Conservation (phyloP, 2,888 invertebrate species). For the Orthosia gothica region DNA sequence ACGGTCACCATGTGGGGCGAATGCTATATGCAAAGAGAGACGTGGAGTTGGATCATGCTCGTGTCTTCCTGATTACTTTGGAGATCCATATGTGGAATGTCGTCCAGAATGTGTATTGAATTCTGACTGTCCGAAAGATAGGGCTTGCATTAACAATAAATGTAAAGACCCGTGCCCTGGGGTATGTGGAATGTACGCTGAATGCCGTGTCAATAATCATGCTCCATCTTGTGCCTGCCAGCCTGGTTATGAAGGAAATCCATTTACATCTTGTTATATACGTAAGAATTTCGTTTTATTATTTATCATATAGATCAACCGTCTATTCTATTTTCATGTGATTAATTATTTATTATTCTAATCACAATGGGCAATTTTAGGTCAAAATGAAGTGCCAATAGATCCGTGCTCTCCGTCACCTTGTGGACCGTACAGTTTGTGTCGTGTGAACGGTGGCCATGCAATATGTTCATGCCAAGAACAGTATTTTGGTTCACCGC, state of each 20-base stretch:
- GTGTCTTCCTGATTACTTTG: slow-evolving; percentile 96
- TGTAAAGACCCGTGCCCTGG: slow-evolving; percentile 96
- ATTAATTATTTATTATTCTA: slow-evolving; percentile 20
- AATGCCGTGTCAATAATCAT: slow-evolving; percentile 96
- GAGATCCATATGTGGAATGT: slow-evolving; percentile 96
- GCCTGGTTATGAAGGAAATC: slow-evolving; percentile 95
- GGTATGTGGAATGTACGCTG: slow-evolving; percentile 96
- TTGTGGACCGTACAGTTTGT: slow-evolving; percentile 96
- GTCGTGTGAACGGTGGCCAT: slow-evolving; percentile 93
- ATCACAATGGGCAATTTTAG: slow-evolving; percentile 76
- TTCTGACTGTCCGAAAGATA: slow-evolving; percentile 95
- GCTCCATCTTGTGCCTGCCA: slow-evolving; percentile 95
- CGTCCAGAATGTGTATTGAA: slow-evolving; percentile 97
- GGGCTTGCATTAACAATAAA: slow-evolving; percentile 96
- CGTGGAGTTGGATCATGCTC: slow-evolving; percentile 96
- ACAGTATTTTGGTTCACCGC: slow-evolving; percentile 95
- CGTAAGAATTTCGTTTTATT: slow-evolving; percentile 74
- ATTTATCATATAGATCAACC: not conserved
- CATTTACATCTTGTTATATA: slow-evolving; percentile 94
- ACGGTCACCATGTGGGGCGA: slow-evolving; percentile 96
- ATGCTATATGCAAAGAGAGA: slow-evolving; percentile 96
- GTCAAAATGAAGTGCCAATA: slow-evolving; percentile 80
- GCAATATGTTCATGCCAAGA: slow-evolving; percentile 96
- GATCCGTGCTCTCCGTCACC: slow-evolving; percentile 93
- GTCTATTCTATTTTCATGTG: not conserved